Evolutionary conservation across 53 echinoderm and acorn worm genomes (phyloP).

Genomic region (Patiria pectinifera): DNA sequence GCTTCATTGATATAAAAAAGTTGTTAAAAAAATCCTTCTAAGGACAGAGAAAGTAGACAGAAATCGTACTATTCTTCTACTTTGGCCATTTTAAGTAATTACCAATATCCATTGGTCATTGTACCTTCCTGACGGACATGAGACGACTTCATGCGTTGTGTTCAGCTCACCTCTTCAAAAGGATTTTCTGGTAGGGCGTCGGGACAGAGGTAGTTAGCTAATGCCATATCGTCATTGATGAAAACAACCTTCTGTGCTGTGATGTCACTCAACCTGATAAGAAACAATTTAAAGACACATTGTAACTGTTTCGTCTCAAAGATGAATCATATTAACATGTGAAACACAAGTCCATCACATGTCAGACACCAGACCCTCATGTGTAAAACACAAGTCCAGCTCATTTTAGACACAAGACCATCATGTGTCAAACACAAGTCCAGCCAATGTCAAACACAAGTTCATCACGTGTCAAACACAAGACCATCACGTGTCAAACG

Average conservation of each 20-base stretch:
- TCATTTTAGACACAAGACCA: constrained; percentile 52
- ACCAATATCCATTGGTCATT: not conserved
- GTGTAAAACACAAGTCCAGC: constrained; percentile 47
- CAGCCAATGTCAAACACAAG: not conserved
- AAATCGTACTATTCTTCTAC: not conserved
- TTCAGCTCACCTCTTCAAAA: constrained; percentile 51
- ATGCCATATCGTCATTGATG: constrained; percentile 65
- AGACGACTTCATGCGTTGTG: not conserved
- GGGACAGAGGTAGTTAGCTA: constrained; percentile 72
- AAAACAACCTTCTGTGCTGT: constrained; percentile 72
- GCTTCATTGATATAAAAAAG: not conserved
- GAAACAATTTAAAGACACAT: not conserved
- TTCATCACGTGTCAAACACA: constrained; percentile 25
- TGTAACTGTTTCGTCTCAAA: too few relatives aligned
- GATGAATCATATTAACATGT: not conserved
- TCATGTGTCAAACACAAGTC: not conserved
- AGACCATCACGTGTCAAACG: constrained; percentile 15
- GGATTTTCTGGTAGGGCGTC: constrained; percentile 69
- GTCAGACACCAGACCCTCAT: constrained; percentile 58
- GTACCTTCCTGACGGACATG: not conserved
- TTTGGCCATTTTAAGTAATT: not conserved
- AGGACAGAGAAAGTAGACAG: not conserved
- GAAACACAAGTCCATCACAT: not conserved
- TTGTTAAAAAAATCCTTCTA: not conserved
- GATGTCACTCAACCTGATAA: constrained; percentile 66